Evolutionary conservation across 1,140 invertebrate genomes (phyloP).

Genomic region (Oncopodura yosiiana): DNA sequence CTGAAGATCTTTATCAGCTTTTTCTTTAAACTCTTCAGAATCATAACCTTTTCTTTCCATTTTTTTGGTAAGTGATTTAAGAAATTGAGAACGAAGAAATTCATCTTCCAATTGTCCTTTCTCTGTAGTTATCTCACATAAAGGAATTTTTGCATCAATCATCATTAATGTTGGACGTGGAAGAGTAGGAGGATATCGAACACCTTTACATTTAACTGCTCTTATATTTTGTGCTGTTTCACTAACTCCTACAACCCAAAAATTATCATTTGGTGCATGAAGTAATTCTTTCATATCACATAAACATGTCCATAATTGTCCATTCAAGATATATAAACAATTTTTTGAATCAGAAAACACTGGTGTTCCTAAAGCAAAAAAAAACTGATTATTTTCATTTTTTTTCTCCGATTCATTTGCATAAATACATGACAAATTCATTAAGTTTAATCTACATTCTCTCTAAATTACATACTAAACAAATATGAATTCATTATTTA

Average conservation of each 20-base stretch:
- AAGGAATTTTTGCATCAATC: slow-evolving; percentile 57
- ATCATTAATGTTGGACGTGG: slow-evolving; percentile 72
- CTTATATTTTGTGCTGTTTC: slow-evolving; percentile 65
- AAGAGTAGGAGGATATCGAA: slow-evolving; percentile 70
- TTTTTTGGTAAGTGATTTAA: slow-evolving; percentile 31
- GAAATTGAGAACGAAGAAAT: slow-evolving; percentile 48
- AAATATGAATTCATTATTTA: too few species aligned
- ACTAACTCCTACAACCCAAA: slow-evolving; percentile 65
- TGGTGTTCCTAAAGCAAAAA: too few species aligned
- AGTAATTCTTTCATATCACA: slow-evolving; percentile 52
- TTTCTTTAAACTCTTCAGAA: slow-evolving; percentile 44
- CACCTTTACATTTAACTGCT: slow-evolving; percentile 77
- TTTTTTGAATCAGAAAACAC: slow-evolving; percentile 57
- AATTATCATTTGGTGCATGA: slow-evolving; percentile 60
- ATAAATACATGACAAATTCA: too few species aligned
- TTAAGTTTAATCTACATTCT: too few species aligned
- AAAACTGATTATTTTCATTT: too few species aligned
- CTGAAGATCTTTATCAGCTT: slow-evolving; percentile 52
- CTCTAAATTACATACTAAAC: slow-evolving; percentile 44
- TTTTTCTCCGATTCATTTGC: too few species aligned
- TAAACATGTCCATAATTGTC: slow-evolving; percentile 60
- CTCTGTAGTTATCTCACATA: slow-evolving; percentile 71
- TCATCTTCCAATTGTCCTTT: slow-evolving; percentile 71
- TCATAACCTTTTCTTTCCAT: slow-evolving; percentile 37
- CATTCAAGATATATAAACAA: slow-evolving; percentile 53